Base-by-base conservation (phyloP, 2,888 invertebrate genomes). In the Pachydiplax longipennis region DNA sequence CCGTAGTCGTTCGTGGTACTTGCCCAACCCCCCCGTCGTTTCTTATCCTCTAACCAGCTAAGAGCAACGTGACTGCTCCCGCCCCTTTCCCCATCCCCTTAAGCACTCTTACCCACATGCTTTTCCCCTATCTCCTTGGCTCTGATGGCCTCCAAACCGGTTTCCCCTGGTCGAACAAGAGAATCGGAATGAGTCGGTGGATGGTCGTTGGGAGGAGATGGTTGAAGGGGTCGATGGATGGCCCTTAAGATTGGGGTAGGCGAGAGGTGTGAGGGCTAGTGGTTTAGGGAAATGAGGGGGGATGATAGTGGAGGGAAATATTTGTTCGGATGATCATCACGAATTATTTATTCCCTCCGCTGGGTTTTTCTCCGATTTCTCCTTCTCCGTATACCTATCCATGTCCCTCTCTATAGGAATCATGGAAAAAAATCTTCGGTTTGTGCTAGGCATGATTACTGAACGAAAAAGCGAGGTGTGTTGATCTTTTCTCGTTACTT, bases 141-240 rank as follows among this genome's bases (percentile, higher is more conserved):
- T 40, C 81, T 40, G n/a, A 87, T 87, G 87, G 87, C 87, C 87
- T 87, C 87, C 87, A 87, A 87, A 87, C 87, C 87, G 87, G 87
- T 87, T 73, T 83, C 37, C 22, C 61, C 37, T 37, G 18, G 8
- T 35, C 53, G 15, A 40, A 15, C 37, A 22, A 35, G 13, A 31
- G 31, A 37, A 8, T 37, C n/a, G 25, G 61, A 18, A 37, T 37
- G 40, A n/a, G 87, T 22, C 40, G 37, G 81, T 18, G 44, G 44
- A 25, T 81, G 40, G 44, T 44, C 44, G 44, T 44, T 44, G 44
- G 44, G 44, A 18, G n/a, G 82, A 31, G 31, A n/a, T 83, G 83
- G 83, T 81, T 81, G 48, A 25, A 82, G 82, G n/a, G 40, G 40
- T 65, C 61, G 87, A 65, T 87, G 87, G 37, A 87, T 87, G 87